phyloP scores from a whole-genome alignment of 2,797 vertebrate species.

The Channa striata region DNA sequence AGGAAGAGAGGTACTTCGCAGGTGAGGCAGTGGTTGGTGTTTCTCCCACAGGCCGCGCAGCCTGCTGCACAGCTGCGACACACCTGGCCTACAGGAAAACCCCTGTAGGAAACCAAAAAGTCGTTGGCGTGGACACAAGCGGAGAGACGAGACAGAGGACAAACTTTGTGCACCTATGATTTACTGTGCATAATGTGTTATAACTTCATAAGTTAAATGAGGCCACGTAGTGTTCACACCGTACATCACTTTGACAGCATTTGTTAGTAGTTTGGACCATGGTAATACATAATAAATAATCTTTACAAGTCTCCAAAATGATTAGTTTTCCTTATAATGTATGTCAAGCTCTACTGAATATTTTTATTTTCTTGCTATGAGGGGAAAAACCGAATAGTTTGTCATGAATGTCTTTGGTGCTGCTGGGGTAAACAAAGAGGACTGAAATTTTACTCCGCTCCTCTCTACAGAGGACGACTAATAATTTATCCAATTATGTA shows the following conservation, averaged over 20 bases:
- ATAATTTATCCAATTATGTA: conserved; percentile 27
- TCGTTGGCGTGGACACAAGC: background rate
- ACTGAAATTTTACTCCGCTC: conserved; percentile 39
- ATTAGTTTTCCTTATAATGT: background rate
- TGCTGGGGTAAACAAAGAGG: conserved; percentile 50
- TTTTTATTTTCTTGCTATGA: background rate
- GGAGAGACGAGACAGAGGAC: background rate
- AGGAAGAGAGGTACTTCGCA: conserved; percentile 86
- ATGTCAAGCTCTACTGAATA: background rate
- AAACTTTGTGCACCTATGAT: background rate
- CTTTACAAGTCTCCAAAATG: conserved; percentile 2
- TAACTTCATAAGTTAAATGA: background rate
- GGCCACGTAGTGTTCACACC: background rate
- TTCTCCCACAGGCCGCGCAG: conserved; percentile 86
- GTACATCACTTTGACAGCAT: background rate
- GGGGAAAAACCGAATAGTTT: background rate
- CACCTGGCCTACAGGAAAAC: conserved; percentile 74
- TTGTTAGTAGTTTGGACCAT: background rate
- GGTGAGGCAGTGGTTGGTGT: conserved; percentile 85
- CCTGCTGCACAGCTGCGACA: conserved; percentile 82
- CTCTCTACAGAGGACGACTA: conserved; percentile 21
- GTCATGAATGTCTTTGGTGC: conserved; percentile 24
- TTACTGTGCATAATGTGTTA: background rate
- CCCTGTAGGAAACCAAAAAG: conserved; percentile 63
- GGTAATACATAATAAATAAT: background rate